Percentiles rank a stretch among this genome's conserved stretches.
phyloP scores from a whole-genome alignment of 2,888 invertebrate genomes.

The Phaedon cochleariae region DNA sequence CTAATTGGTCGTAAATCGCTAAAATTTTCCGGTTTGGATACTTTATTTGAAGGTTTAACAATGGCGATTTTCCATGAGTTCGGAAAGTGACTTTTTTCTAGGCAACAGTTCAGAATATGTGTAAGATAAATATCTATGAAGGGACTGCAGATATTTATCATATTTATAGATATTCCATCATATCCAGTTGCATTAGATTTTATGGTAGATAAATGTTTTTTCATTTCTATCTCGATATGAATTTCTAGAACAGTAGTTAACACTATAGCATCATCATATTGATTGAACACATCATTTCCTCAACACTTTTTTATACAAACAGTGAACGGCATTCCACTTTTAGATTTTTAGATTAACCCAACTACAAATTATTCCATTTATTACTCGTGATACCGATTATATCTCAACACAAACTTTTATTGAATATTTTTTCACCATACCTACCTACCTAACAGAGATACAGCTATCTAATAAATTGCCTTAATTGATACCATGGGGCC shows the following conservation, averaged over 20 bases:
- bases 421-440: slow-evolving; percentile 25
- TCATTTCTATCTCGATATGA: neutral
- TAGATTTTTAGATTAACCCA: slow-evolving; percentile 23
- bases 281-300: slow-evolving; percentile 3
- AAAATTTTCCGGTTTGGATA: no score
- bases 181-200: no score
- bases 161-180: no score
- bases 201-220: neutral
- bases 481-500: slow-evolving; percentile 29
- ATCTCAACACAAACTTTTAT: slow-evolving; percentile 29
- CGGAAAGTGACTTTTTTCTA: no score
- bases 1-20: no score
- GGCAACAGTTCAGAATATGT: no score
- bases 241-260: neutral
- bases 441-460: slow-evolving; percentile 15
- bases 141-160: no score
- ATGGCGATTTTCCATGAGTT: no score
- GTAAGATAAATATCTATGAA: no score
- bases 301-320: slow-evolving; percentile 19
- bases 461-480: slow-evolving; percentile 33
- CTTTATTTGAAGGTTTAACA: no score
- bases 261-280: neutral
- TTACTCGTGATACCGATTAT: slow-evolving; percentile 24
- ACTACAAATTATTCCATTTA: slow-evolving; percentile 34
- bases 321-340: slow-evolving; percentile 27